These are phyloP conservation scores for Beris chalybata DNA, from an alignment of 2,888 invertebrate genomes.

Conservation along the genomic window DNA sequence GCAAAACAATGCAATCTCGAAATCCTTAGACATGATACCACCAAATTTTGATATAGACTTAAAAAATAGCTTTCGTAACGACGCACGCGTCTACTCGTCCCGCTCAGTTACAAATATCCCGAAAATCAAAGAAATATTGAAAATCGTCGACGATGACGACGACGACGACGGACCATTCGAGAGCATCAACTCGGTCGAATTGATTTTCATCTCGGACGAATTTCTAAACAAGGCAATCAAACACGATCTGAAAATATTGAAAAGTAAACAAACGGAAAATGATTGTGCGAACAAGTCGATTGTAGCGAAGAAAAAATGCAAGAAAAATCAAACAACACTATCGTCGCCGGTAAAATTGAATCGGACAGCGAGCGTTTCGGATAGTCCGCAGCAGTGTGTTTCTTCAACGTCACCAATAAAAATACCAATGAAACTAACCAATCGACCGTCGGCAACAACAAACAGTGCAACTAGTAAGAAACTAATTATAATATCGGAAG, in stretches of 20 bases:
- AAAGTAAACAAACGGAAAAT: constrained; percentile 33
- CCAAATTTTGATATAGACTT: constrained; percentile 18
- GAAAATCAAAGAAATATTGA: constrained; percentile 2
- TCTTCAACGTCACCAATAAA: not conserved
- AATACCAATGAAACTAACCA: constrained; percentile 12
- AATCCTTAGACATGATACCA: constrained; percentile 37
- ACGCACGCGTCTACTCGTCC: constrained; percentile 28
- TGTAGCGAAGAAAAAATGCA: not conserved
- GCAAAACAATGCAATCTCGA: constrained; percentile 34
- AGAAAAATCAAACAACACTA: no score
- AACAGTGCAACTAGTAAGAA: constrained; percentile 28
- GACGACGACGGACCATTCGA: constrained; percentile 39
- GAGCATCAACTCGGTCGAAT: constrained; percentile 41
- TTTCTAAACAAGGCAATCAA: constrained; percentile 41
- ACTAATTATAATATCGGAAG: constrained; percentile 40
- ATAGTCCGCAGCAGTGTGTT: not conserved
- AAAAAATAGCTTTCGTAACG: not conserved
- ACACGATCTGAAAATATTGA: constrained; percentile 40
- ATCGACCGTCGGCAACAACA: not conserved
- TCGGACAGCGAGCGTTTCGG: not conserved
- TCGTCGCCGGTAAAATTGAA: constrained; percentile 7
- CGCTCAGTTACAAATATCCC: constrained; percentile 37
- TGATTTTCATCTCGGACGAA: constrained; percentile 43
- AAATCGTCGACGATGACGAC: constrained; percentile 23
- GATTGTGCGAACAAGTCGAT: not conserved